These are phyloP conservation scores for Crambe crambe DNA, from an alignment of 37 sponge, comb jelly and placozoan genomes.

Conservation along the genomic window DNA sequence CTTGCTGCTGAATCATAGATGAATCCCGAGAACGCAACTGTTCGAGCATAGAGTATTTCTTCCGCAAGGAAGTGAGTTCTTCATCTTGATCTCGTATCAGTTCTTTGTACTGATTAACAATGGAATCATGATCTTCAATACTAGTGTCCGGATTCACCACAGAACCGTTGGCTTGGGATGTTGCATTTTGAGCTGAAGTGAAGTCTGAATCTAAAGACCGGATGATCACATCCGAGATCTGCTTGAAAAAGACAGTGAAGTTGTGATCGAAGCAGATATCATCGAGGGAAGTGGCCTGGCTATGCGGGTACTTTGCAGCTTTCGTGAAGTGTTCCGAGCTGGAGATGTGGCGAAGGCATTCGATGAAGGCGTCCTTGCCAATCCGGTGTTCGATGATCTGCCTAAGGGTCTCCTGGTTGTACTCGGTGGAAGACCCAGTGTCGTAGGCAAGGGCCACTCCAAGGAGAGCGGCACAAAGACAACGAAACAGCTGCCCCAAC, in stretches of 20 bases:
- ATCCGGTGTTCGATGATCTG: constrained; percentile 80
- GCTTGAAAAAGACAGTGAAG: constrained; percentile 64
- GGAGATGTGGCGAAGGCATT: constrained; percentile 55
- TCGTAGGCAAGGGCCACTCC: constrained; percentile 75
- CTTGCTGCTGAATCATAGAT: constrained; percentile 28
- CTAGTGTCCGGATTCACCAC: constrained; percentile 3
- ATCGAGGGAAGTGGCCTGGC: constrained; percentile 4
- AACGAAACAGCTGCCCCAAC: constrained; percentile 56
- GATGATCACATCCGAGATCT: constrained; percentile 35
- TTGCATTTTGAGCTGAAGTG: not conserved
- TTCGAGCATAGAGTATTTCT: constrained; percentile 40
- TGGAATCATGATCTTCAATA: constrained; percentile 80
- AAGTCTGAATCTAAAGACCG: constrained; percentile 43
- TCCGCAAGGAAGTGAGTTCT: constrained; percentile 23
- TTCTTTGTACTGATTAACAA: constrained; percentile 84
- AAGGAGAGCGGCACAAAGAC: constrained; percentile 71
- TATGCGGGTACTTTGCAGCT: constrained; percentile 71
- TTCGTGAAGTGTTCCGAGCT: constrained; percentile 61
- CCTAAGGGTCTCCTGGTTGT: constrained; percentile 71
- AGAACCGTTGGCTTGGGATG: not conserved
- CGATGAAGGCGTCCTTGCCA: constrained; percentile 62
- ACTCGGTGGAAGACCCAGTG: constrained; percentile 55
- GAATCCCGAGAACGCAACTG: constrained; percentile 1
- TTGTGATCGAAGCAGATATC: constrained; percentile 67
- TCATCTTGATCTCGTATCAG: constrained; percentile 73